Conservation (phyloP, 1,140 invertebrate species). For the Drosophila parabipectinata region DNA sequence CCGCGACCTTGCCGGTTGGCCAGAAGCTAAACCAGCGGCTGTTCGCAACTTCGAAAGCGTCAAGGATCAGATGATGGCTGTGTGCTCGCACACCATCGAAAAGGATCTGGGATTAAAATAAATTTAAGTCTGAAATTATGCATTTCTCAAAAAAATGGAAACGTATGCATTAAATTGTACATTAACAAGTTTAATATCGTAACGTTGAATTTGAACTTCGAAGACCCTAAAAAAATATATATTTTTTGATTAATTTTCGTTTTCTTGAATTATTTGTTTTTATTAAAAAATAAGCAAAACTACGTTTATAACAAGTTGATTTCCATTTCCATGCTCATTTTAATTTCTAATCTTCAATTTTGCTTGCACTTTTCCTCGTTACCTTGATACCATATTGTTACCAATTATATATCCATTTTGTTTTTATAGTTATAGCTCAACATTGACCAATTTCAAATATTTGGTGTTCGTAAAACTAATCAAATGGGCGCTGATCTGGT, state of each 20-base stretch:
- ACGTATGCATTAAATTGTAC: not conserved
- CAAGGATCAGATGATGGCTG: conserved; percentile 92
- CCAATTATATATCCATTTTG: conserved; percentile 29
- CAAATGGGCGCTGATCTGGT: conserved; percentile 64
- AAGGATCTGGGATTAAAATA: conserved; percentile 88
- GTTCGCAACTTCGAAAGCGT: conserved; percentile 90
- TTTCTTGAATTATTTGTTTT: conserved; percentile 81
- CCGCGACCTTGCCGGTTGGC: conserved; percentile 93
- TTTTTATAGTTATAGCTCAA: conserved; percentile 43
- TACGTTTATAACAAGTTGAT: conserved; percentile 84
- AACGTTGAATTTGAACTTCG: not conserved
- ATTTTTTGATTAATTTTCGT: not conserved
- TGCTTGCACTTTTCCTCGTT: conserved; percentile 55
- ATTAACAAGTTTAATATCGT: not conserved
- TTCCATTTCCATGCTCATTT: conserved; percentile 70
- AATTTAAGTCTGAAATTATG: conserved; percentile 24
- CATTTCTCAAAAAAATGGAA: conserved; percentile 39
- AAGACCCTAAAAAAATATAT: not conserved
- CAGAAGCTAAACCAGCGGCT: conserved; percentile 87
- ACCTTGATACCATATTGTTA: conserved; percentile 36
- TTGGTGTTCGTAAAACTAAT: conserved; percentile 69
- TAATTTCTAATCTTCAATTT: conserved; percentile 63
- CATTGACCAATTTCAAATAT: conserved; percentile 61
- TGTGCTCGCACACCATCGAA: conserved; percentile 89
- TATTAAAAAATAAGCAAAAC: conserved; percentile 84